phyloP scores from a whole-genome alignment of 2,797 vertebrate species.

The Argya squamiceps region DNA sequence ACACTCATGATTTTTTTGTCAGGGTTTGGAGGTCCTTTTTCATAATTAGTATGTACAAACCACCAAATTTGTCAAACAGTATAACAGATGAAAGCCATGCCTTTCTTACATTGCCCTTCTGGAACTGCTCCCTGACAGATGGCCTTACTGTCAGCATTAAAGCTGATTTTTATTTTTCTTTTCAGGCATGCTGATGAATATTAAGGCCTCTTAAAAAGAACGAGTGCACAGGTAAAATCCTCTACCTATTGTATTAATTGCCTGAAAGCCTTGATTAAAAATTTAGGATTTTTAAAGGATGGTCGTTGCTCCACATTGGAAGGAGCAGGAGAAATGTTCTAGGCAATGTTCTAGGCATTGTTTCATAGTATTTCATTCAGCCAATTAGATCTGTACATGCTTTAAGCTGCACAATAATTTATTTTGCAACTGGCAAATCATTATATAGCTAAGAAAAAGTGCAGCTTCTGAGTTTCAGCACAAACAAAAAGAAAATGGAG shows the following conservation, averaged over 20 bases:
- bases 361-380: not conserved
- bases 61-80: not conserved
- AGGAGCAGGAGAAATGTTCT: not conserved
- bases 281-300: not conserved
- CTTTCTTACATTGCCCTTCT: not conserved
- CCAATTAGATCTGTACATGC: not conserved
- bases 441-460: not conserved
- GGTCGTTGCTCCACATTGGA: accelerated
- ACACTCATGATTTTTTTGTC: not conserved
- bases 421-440: not conserved
- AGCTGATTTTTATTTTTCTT: not conserved
- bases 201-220: not conserved
- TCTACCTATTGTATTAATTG: not conserved
- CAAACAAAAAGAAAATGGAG: not conserved
- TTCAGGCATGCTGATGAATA: not conserved
- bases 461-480: not conserved
- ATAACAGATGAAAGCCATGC: not conserved
- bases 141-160: not conserved
- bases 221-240: not conserved
- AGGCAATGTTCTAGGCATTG: not conserved
- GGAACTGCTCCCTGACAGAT: not conserved
- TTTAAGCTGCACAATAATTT: not conserved
- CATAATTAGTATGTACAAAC: not conserved
- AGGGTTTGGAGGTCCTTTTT: not conserved
- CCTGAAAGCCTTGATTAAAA: not conserved